These are phyloP conservation scores for Acropternis orthonyx DNA, from an alignment of 2,797 vertebrate genomes.

Conservation along the genomic window DNA sequence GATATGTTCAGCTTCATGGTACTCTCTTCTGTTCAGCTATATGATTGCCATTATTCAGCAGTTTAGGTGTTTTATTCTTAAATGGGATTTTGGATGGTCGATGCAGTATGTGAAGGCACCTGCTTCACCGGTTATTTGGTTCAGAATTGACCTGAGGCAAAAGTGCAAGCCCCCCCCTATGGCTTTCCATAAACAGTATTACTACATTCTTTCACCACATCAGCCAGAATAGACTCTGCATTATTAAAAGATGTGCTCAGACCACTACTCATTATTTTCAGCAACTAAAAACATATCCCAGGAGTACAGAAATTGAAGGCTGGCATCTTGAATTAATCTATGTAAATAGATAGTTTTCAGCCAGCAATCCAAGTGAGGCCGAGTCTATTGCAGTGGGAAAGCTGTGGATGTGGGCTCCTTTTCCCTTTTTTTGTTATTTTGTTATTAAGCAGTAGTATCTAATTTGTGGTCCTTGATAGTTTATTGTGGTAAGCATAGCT, in stretches of 20 bases:
- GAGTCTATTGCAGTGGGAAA: neutral
- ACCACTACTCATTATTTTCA: slow-evolving; percentile 21
- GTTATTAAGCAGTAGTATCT: neutral
- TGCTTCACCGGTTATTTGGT: neutral
- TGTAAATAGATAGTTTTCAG: neutral
- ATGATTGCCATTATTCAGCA: neutral
- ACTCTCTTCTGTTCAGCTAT: neutral
- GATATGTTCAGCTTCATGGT: neutral
- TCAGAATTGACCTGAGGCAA: neutral
- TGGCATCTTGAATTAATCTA: neutral
- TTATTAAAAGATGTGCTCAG: slow-evolving; percentile 2
- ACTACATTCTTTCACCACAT: neutral
- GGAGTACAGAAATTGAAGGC: neutral
- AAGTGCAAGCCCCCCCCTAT: neutral
- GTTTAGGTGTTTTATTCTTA: neutral
- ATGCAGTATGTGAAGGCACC: neutral
- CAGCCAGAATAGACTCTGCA: neutral
- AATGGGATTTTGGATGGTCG: neutral
- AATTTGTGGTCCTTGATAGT: neutral
- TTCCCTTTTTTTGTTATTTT: neutral
- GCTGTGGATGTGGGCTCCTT: neutral
- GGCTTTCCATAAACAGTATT: neutral
- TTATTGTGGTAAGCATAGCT: neutral
- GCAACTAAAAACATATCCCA: neutral
- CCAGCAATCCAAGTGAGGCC: neutral